A percentile compares a stretch with the other conserved stretches of the same genome.
Evolutionary conservation across 2,888 invertebrate genomes (phyloP).

Genomic region (Ptychoptera contaminata): DNA sequence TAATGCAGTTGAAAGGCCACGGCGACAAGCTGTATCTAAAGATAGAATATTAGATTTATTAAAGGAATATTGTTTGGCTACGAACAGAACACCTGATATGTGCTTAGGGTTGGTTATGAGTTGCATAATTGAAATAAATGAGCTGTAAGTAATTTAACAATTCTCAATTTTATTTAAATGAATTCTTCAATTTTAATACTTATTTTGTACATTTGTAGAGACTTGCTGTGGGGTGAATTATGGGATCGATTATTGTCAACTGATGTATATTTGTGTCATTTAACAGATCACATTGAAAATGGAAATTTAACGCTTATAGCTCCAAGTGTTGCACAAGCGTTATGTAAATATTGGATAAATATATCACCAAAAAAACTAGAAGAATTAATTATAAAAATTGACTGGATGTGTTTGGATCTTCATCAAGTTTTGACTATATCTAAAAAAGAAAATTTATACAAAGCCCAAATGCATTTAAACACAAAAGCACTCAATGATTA

Average conservation of each 20-base stretch:
- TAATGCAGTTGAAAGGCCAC: slow-evolving; percentile 25
- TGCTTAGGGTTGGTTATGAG: slow-evolving; percentile 27
- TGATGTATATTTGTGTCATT: slow-evolving; percentile 45
- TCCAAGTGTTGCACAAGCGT: slow-evolving; percentile 54
- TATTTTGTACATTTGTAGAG: slow-evolving; percentile 15
- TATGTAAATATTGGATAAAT: slow-evolving; percentile 50
- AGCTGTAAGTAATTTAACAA: slow-evolving; percentile 13
- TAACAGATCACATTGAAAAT: slow-evolving; percentile 53
- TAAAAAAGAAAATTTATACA: slow-evolving; percentile 25
- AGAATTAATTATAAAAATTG: slow-evolving; percentile 52
- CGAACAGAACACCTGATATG: slow-evolving; percentile 26
- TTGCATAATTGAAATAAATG: slow-evolving; percentile 27
- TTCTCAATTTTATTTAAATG: slow-evolving; percentile 17
- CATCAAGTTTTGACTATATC: slow-evolving; percentile 42
- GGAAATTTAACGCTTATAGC: slow-evolving; percentile 45
- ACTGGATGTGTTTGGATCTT: slow-evolving; percentile 58
- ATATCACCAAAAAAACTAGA: slow-evolving; percentile 46
- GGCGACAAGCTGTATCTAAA: slow-evolving; percentile 28
- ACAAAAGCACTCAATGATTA: slow-evolving; percentile 63
- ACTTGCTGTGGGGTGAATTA: slow-evolving; percentile 43
- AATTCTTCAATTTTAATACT: too few relatives aligned
- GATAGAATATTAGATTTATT: slow-evolving; percentile 31
- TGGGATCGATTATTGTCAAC: slow-evolving; percentile 42
- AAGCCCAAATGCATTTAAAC: slow-evolving; percentile 48
- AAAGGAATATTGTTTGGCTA: slow-evolving; percentile 30